These are phyloP conservation scores for Brienomyrus brachyistius DNA, from an alignment of 2,113 vertebrate genomes.

Conservation along the genomic window DNA sequence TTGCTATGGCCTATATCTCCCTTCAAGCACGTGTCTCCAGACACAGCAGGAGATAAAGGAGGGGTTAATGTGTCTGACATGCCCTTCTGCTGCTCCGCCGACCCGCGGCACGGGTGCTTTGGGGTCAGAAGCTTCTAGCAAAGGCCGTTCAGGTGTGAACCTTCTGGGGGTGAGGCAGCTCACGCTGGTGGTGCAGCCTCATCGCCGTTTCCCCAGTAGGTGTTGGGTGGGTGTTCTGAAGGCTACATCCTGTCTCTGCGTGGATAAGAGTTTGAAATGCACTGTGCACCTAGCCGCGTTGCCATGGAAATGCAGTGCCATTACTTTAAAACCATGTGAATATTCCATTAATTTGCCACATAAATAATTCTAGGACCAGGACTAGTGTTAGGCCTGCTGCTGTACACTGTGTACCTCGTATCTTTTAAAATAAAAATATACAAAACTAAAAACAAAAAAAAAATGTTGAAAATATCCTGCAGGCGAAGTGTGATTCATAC, in stretches of 20 bases:
- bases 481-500: background rate
- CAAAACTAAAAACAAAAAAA: conserved; percentile 1
- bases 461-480: conserved; percentile 5
- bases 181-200: background rate
- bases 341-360: conserved; percentile 1
- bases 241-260: conserved; percentile 20
- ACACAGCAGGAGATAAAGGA: conserved; percentile 25
- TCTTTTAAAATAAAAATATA: background rate
- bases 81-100: background rate
- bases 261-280: conserved; percentile 32
- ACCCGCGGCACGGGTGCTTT: no score
- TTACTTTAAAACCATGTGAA: background rate
- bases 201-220: background rate
- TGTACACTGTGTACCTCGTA: background rate
- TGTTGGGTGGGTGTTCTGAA: background rate
- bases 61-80: conserved; percentile 56
- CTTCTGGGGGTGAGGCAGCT: background rate
- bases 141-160: background rate
- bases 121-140: background rate
- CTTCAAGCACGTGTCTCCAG: background rate
- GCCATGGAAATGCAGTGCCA: conserved; percentile 42
- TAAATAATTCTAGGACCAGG: background rate
- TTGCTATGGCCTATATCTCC: background rate
- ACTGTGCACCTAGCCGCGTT: conserved; percentile 26
- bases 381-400: background rate